Evolutionary conservation across 2,888 invertebrate species (phyloP), one percentile per base, ranked within the genome.

Genomic region (Tribolium freemani): DNA sequence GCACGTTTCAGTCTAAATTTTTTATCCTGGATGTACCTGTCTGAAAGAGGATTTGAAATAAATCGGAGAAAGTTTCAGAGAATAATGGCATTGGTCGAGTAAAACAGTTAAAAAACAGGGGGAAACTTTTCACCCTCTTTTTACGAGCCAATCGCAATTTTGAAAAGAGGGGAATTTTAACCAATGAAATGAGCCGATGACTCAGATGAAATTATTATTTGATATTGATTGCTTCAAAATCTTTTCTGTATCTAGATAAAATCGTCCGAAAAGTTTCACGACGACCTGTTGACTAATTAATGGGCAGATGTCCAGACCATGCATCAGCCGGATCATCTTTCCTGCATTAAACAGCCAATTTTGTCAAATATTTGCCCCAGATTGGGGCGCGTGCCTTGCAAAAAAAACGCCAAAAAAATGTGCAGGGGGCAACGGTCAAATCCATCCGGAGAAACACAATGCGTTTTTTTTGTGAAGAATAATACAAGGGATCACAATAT

Each of bases 51-150:
- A 64, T 64, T 63, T 44, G 63, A 45, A 53, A 53, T 21, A 38
- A 63, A 63, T 51, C 53, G 31, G 58, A 67, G 13, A 71, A 71
- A 71, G 61, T 68, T 77, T 73, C 75, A 75, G 75, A 73, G 69
- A 26, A 70, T 68, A 70, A 73, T 64, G 66, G 77, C 74, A 84
- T 83, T 84, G 84, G 84, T 76, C 77, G 75, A 72, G 73, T 81
- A 82, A 83, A 83, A 83, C 79, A 80, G 78, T 78, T 83, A 84
- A 84, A 84, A 84, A 84, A 84, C 82, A 80, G 78, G 83, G 83
- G 83, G 79, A 79, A 80, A 79, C 58, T 76, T 79, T 77, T 76
- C 79, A 81, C 82, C 83, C 82, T 81, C 80, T 82, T 81, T 82
- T 79, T 80, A 79, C 60, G 73, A 78, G 78, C 84, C 83, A 84